phyloP scores from a whole-genome alignment of 1,140 invertebrate species.

The Bombus affinis region DNA sequence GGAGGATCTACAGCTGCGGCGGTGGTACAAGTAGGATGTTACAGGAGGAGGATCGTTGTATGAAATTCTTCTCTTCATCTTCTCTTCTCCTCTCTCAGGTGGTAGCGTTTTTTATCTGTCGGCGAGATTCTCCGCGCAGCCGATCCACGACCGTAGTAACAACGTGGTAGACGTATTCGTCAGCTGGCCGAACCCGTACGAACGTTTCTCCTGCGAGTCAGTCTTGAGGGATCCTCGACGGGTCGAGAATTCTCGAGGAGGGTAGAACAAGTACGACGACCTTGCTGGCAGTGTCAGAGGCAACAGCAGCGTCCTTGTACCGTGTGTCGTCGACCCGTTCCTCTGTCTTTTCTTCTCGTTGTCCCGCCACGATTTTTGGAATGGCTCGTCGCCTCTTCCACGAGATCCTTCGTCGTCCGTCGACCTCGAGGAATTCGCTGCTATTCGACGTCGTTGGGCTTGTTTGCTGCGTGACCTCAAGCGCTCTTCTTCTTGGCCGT shows the following conservation, averaged over 20 bases:
- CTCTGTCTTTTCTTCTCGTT: slow-evolving; percentile 25
- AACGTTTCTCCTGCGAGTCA: slow-evolving; percentile 65
- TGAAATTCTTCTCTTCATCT: background rate
- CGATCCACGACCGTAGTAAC: background rate
- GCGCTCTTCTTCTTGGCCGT: slow-evolving; percentile 42
- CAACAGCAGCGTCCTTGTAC: slow-evolving; percentile 41
- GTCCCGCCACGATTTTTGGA: background rate
- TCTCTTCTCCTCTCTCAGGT: background rate
- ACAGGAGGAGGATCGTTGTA: background rate
- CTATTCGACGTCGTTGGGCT: slow-evolving; percentile 5
- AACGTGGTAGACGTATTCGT: background rate
- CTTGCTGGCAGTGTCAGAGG: background rate
- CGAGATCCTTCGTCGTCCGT: slow-evolving; percentile 34
- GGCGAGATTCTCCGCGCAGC: background rate
- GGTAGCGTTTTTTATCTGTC: background rate
- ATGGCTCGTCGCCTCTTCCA: slow-evolving; percentile 31
- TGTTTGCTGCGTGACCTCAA: slow-evolving; percentile 29
- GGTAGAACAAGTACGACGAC: slow-evolving; percentile 37
- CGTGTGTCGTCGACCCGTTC: slow-evolving; percentile 12
- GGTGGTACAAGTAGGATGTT: background rate
- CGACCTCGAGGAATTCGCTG: slow-evolving; percentile 57
- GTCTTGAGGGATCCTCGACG: slow-evolving; percentile 66
- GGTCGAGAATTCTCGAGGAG: slow-evolving; percentile 48
- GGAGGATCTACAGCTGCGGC: background rate
- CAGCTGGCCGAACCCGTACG: slow-evolving; percentile 25